phyloP scores from a whole-genome alignment of 2,888 invertebrate species.

The Sinodicranocentrus sp. region DNA sequence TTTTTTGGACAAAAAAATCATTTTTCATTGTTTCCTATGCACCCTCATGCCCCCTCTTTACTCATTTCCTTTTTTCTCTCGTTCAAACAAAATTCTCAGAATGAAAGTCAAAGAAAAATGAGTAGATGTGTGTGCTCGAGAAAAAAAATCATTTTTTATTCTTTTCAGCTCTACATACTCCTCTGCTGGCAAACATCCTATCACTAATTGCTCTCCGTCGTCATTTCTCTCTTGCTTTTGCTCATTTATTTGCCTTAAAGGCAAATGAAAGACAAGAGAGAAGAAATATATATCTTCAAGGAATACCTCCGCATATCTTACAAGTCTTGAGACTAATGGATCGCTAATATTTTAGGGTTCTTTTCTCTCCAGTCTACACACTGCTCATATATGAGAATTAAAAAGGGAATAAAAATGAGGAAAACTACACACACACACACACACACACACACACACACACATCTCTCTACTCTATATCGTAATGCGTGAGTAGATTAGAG shows the following conservation, averaged over 20 bases:
- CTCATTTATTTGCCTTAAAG: conserved; percentile 37
- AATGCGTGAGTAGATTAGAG: too few species aligned
- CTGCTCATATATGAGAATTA: too few species aligned
- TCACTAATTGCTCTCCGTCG: conserved; percentile 23
- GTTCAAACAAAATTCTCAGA: background rate
- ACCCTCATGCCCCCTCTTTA: too few species aligned
- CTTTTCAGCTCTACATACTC: background rate
- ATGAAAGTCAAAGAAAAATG: conserved; percentile 18
- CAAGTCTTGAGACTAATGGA: too few species aligned
- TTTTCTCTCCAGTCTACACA: too few species aligned
- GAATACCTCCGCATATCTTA: background rate
- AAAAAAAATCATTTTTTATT: background rate
- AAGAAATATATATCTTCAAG: background rate
- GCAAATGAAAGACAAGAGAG: conserved; percentile 14
- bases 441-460: too few species aligned
- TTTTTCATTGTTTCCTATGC: too few species aligned
- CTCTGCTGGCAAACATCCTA: background rate
- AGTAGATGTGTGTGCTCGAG: background rate
- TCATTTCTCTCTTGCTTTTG: conserved; percentile 18
- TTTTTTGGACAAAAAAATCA: too few species aligned
- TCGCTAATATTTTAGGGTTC: too few species aligned
- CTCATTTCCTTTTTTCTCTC: too few species aligned
- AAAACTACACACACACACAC: too few species aligned
- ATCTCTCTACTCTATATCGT: too few species aligned
- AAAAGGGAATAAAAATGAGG: conserved; percentile 1